Evolutionary conservation across 1,140 invertebrate genomes (phyloP).

Genomic region (Lasioglossum baleicum): DNA sequence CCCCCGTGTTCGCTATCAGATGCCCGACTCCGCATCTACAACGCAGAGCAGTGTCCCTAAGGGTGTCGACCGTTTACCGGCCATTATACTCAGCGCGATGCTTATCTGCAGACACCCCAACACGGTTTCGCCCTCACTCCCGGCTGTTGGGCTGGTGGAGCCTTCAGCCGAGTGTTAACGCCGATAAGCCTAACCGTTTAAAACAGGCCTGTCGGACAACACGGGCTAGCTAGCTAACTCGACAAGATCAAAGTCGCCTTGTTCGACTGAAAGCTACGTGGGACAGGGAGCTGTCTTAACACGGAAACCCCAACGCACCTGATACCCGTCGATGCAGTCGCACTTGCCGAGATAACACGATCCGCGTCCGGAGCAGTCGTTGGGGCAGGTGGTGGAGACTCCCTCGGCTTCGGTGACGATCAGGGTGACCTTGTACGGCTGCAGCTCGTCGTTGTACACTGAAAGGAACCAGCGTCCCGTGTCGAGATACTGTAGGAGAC

Average conservation of each 20-base stretch:
- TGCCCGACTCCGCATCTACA: no score
- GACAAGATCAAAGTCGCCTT: not conserved
- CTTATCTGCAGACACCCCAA: not conserved
- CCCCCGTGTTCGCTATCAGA: no score
- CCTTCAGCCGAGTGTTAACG: not conserved
- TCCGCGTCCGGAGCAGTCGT: constrained; percentile 96
- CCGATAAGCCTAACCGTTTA: not conserved
- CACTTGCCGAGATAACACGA: constrained; percentile 97
- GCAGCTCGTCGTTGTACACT: constrained; percentile 96
- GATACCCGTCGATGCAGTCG: constrained; percentile 96
- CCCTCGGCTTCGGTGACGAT: constrained; percentile 91
- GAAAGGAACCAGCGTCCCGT: constrained; percentile 97
- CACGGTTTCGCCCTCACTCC: not conserved
- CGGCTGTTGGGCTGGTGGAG: no score
- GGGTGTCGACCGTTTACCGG: not conserved
- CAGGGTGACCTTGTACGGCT: constrained; percentile 89
- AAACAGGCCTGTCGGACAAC: not conserved
- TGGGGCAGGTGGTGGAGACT: constrained; percentile 93
- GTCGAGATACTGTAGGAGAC: constrained; percentile 92
- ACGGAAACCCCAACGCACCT: constrained; percentile 82
- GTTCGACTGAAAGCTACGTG: not conserved
- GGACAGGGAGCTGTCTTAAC: no score
- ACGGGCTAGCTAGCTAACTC: no score
- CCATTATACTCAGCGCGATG: not conserved
- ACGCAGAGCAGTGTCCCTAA: no score